These are phyloP conservation scores for Hydrocynus forskahlii DNA, from an alignment of 2,797 vertebrate genomes.

Conservation along the genomic window DNA sequence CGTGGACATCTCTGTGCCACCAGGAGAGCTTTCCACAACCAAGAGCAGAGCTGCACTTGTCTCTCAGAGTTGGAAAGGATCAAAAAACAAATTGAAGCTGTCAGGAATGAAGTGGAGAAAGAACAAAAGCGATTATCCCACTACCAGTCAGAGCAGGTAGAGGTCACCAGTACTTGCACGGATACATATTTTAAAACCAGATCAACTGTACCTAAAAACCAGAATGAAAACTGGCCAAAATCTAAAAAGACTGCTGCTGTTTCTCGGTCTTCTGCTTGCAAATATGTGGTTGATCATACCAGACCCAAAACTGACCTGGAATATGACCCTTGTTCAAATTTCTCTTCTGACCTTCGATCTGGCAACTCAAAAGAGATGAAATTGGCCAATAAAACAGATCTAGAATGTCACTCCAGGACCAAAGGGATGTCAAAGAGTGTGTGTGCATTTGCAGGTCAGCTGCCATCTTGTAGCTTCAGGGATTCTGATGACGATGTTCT, in stretches of 20 bases:
- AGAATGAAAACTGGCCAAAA: constrained; percentile 41
- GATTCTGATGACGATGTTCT: constrained; percentile 76
- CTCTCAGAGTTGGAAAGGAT: constrained; percentile 75
- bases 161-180: constrained; percentile 13
- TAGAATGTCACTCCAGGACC: constrained; percentile 11
- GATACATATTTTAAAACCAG: constrained; percentile 27
- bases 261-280: constrained; percentile 50
- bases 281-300: constrained; percentile 77
- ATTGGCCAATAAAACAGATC: constrained; percentile 27
- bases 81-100: constrained; percentile 77
- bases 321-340: constrained; percentile 82
- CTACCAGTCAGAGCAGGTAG: constrained; percentile 66
- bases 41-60: constrained; percentile 57
- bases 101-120: constrained; percentile 78
- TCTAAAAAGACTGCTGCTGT: constrained; percentile 30
- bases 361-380: constrained; percentile 61
- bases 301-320: constrained; percentile 80
- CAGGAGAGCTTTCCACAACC: constrained; percentile 38
- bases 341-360: constrained; percentile 72
- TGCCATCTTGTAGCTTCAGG: constrained; percentile 63
- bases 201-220: constrained; percentile 48
- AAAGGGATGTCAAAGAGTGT: neutral
- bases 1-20: constrained; percentile 20
- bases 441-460: neutral
- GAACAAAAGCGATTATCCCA: constrained; percentile 73